Evolutionary conservation across 2,888 invertebrate genomes (phyloP), one percentile per base, ranked within the genome.

Genomic region (Euclidia mi): DNA sequence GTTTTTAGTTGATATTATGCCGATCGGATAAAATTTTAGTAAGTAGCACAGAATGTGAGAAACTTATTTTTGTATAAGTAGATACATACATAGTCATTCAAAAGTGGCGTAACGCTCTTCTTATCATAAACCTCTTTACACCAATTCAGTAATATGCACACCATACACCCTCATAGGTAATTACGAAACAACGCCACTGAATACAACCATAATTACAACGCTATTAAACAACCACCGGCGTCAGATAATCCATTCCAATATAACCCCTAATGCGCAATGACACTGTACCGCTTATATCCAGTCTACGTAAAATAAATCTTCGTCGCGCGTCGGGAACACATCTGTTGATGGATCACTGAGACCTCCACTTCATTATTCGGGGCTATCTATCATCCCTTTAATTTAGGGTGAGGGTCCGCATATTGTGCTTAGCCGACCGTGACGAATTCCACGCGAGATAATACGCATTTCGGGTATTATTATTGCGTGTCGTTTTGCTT

Each of bases 321-420:
- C 51, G 37, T 55, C 55, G 51, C 40, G 37, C 51, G 37, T 55
- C 55, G 51, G 40, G 37, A 41, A 4, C 48, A 53, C 64, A 46
- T 29, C 46, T 56, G 64, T 66, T 79, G 77, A 79, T 71, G 62
- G 75, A 75, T 71, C 62, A 62, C 57, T 66, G 65, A 71, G 55
- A 64, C 61, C 56, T 37, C 62, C 65, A 70, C 70, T 78, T 74
- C 65, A 79, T 81, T 81, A 75, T 58, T 40, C 53, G 55, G 61
- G 56, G 20, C 62, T 60, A 76, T 81, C 46, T 57, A 76, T 79
- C 76, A 77, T 69, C 56, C 69, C 70, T 50, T 56, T 64, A 49
- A 63, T 62, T 55, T 59, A 49, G 78, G 74, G 72, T 59, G 65
- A 68, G 66, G 67, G 67, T 56, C 47, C 43, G 50, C 57, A 28